phyloP scores from a whole-genome alignment of 2,888 invertebrate species.

The Clostera curtula region DNA sequence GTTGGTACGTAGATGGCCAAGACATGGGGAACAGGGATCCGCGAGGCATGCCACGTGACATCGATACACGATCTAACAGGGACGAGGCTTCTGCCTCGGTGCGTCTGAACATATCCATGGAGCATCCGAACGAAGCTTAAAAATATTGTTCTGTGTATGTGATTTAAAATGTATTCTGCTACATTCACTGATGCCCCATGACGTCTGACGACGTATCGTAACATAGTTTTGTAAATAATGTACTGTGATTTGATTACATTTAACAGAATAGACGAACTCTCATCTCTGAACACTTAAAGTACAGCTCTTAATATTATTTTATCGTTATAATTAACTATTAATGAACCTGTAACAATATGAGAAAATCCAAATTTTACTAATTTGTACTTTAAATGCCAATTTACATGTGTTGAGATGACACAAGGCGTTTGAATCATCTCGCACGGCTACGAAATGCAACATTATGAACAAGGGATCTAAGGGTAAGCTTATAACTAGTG shows the following conservation, averaged over 20 bases:
- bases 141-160: conserved; percentile 7
- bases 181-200: conserved; percentile 23
- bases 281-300: conserved; percentile 75
- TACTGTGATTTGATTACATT: conserved; percentile 58
- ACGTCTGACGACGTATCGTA: conserved; percentile 18
- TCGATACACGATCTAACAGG: too few relatives aligned
- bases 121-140: conserved; percentile 26
- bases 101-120: conserved; percentile 37
- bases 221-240: conserved; percentile 42
- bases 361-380: conserved; percentile 73
- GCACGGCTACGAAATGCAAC: conserved; percentile 57
- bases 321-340: conserved; percentile 67
- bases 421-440: conserved; percentile 62
- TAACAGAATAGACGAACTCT: conserved; percentile 57
- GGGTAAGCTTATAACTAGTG: conserved; percentile 67
- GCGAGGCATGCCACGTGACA: too few relatives aligned
- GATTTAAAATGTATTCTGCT: conserved; percentile 5
- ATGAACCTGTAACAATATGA: conserved; percentile 75
- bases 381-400: conserved; percentile 76
- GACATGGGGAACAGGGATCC: too few relatives aligned
- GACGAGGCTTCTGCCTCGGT: conserved; percentile 36
- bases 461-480: conserved; percentile 57
- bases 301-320: conserved; percentile 71
- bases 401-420: conserved; percentile 67
- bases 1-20: too few relatives aligned